These are phyloP conservation scores for Erynnis tages DNA, from an alignment of 2,888 invertebrate genomes.

Conservation along the genomic window DNA sequence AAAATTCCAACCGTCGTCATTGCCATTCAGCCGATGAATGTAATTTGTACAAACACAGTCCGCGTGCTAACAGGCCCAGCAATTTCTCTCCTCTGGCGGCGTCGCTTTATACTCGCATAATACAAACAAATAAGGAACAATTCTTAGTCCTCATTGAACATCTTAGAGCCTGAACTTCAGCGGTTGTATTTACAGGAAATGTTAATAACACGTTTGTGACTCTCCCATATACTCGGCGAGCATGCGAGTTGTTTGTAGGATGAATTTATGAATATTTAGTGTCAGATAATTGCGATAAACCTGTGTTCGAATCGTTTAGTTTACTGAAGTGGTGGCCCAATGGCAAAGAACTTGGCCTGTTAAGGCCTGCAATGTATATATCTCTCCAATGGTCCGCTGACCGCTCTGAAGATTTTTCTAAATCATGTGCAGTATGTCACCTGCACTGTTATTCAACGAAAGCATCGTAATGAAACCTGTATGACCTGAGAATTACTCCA, in stretches of 20 bases:
- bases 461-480: too few relatives aligned
- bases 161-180: constrained; percentile 37
- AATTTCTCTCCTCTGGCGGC: constrained; percentile 38
- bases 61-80: constrained; percentile 38
- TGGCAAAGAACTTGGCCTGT: too few relatives aligned
- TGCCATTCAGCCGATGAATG: constrained; percentile 53
- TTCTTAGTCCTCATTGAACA: constrained; percentile 43
- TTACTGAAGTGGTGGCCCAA: too few relatives aligned
- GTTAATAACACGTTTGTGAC: constrained; percentile 57
- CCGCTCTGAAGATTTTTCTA: too few relatives aligned
- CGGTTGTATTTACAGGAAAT: constrained; percentile 53
- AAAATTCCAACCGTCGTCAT: constrained; percentile 51
- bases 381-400: too few relatives aligned
- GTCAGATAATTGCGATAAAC: too few relatives aligned
- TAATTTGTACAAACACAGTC: constrained; percentile 49
- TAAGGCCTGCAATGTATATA: too few relatives aligned
- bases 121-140: constrained; percentile 34
- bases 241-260: constrained; percentile 41
- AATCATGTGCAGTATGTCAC: too few relatives aligned
- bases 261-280: constrained; percentile 53
- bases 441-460: too few relatives aligned
- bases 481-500: too few relatives aligned
- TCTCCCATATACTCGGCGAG: constrained; percentile 45
- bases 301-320: too few relatives aligned
- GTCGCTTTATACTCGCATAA: constrained; percentile 34